Conservation (phyloP, 2,888 invertebrate species). For the Norana najaformis region DNA sequence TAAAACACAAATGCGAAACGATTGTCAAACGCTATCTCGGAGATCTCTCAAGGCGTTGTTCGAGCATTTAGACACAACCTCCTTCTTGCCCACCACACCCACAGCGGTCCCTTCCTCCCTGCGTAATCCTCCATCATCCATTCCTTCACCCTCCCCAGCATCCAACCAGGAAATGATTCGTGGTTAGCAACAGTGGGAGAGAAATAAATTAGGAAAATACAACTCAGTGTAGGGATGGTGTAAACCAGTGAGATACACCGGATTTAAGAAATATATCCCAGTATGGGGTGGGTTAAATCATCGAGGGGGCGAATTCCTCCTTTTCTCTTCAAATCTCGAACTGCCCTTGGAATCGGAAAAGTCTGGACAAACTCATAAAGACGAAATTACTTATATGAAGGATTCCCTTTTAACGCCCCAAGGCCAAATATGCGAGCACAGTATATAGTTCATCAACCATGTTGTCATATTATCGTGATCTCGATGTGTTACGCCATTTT, state of each 20-base stretch:
- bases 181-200: too few species aligned
- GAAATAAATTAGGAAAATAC: too few species aligned
- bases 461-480: background rate
- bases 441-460: background rate
- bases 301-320: too few species aligned
- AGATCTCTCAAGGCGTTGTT: background rate
- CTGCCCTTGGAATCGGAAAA: too few species aligned
- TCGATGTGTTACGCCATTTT: background rate
- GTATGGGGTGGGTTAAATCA: too few species aligned
- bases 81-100: background rate
- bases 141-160: background rate
- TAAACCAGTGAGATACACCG: too few species aligned
- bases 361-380: background rate
- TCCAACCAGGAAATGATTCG: too few species aligned
- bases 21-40: background rate
- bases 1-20: background rate
- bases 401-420: background rate
- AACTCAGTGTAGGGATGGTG: too few species aligned
- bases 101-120: background rate
- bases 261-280: too few species aligned
- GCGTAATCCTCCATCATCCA: background rate
- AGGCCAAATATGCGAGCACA: background rate
- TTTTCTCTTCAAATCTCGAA: too few species aligned
- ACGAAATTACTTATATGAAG: too few species aligned
- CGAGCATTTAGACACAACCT: background rate